These are phyloP conservation scores for Myotis myotis DNA, from an alignment of 2,797 vertebrate genomes.

Conservation along the genomic window DNA sequence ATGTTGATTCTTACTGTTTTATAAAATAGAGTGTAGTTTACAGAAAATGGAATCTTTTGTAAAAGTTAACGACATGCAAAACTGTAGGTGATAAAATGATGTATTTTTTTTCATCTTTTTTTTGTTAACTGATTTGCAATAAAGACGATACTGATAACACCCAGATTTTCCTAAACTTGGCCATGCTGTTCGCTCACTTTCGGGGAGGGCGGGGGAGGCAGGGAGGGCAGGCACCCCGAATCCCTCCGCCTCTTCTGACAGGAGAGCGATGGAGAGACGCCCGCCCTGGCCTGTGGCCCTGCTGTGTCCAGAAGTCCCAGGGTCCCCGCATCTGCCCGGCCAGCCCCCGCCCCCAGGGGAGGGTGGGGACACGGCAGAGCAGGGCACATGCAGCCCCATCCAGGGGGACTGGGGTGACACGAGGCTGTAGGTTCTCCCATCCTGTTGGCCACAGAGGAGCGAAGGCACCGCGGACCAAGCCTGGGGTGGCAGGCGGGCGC, in stretches of 20 bases:
- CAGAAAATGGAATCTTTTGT: conserved; percentile 84
- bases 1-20: conserved; percentile 88
- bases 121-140: conserved; percentile 95
- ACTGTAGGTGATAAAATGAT: conserved; percentile 91
- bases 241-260: not conserved
- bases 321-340: not conserved
- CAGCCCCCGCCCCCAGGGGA: not conserved
- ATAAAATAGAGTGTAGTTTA: conserved; percentile 91
- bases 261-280: rapidly evolving
- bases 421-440: rapidly evolving
- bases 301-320: not conserved
- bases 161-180: conserved; percentile 81
- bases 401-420: not conserved
- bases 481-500: no score
- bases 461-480: rapidly evolving
- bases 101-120: conserved; percentile 84
- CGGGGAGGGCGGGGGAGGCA: not conserved
- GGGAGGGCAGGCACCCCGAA: rapidly evolving
- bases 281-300: rapidly evolving
- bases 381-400: rapidly evolving
- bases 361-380: not conserved
- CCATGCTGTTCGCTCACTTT: conserved; percentile 21
- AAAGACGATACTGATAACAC: conserved; percentile 91
- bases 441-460: not conserved
- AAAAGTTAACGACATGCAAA: conserved; percentile 89